A percentile compares a stretch with the other conserved stretches of the same genome.
Conservation (phyloP, 2,797 vertebrate species). For the Sebastes matsubarae region DNA sequence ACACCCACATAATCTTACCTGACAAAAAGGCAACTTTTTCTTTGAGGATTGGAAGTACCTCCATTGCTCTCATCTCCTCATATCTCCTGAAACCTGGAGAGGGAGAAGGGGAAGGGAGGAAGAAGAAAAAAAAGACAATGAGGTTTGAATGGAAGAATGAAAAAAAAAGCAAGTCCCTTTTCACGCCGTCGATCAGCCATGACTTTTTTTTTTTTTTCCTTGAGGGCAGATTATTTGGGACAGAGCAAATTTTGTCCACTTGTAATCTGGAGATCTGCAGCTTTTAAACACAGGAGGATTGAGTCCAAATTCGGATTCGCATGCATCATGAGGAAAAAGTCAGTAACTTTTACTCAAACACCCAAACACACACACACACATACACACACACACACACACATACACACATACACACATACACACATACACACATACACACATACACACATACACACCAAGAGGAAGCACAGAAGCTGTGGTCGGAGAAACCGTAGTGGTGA, state of each 20-base stretch:
- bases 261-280: constrained; percentile 36
- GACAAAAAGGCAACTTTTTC: constrained; percentile 99
- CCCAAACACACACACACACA: background rate
- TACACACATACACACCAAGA: fast-evolving
- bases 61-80: constrained; percentile 99
- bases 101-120: constrained; percentile 14
- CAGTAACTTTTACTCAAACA: background rate
- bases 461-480: constrained; percentile 29
- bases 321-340: constrained; percentile 34
- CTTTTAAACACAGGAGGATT: constrained; percentile 11
- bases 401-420: background rate
- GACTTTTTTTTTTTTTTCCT: background rate
- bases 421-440: background rate
- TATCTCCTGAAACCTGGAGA: constrained; percentile 93
- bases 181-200: background rate
- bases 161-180: background rate
- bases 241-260: constrained; percentile 30
- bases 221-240: constrained; percentile 35
- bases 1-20: constrained; percentile 73
- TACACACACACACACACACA: background rate
- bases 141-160: background rate
- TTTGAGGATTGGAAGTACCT: constrained; percentile 97
- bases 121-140: background rate
- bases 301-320: constrained; percentile 2
- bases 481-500: constrained; percentile 31